Evolutionary conservation across 2,888 invertebrate genomes (phyloP), one percentile per base, ranked within the genome.

Genomic region (Tipula vernalis): DNA sequence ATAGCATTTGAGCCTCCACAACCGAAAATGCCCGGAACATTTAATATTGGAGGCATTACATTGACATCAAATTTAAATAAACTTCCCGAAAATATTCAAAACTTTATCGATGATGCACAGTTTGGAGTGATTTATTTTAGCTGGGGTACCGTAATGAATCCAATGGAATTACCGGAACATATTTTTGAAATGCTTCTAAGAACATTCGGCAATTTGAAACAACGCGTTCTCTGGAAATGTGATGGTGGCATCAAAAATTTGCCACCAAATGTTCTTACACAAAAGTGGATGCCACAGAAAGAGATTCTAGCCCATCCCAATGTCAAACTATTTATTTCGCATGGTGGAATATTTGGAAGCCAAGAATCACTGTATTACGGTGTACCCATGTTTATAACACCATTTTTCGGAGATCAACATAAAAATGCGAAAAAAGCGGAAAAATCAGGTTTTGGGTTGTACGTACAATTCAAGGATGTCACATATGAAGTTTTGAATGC

Each of bases 281-380:
- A 6, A 6, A 39, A 39, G 6, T 39, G 93, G 93, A 89, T 93
- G 88, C 93, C 93, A 0, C 93, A 93, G 89, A 92, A 91, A 87
- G 93, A 93, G 87, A 91, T 93, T 85, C 87, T 91, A 88, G 92
- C 91, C 1, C 92, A 92, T 89, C 90, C 89, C 0, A 92, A 92
- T 89, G 89, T 92, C 0, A 90, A 91, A 85, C 87, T 92, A 0
- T 92, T 92, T 88, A 92, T 92, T 28, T 91, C 92, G 2, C 92
- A 92, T 87, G 92, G 92, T 10, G 92, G 92, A 47, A 89, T 91
- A 18, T 90, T 92, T 86, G 91, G 92, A 85, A 91, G 91, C 0
- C 91, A 91, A 88, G 92, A 92, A 88, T 5, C 39, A 6, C 5
- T 39, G 0, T 39, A 39, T 39, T 39, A 6, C 6, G 39, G 39